These are phyloP conservation scores for Anabacerthia variegaticeps DNA, from an alignment of 2,797 vertebrate species.

Conservation along the genomic window DNA sequence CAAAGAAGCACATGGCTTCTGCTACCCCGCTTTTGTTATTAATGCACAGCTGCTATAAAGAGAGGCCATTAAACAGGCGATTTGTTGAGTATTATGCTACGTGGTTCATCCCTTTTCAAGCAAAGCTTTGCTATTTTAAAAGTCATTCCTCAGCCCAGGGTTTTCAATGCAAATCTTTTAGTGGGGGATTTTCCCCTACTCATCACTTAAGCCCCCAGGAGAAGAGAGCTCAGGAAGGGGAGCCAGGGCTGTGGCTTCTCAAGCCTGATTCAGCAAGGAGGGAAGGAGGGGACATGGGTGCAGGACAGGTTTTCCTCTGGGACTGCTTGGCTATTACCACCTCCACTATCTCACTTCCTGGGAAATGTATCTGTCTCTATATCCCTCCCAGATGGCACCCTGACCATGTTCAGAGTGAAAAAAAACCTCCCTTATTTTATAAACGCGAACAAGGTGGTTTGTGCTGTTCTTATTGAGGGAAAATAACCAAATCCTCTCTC, in stretches of 20 bases:
- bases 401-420: rapidly evolving
- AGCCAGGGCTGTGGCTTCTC: not conserved
- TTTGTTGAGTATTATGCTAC: conserved; percentile 45
- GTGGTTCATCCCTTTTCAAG: conserved; percentile 41
- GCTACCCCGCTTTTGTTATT: conserved; percentile 25
- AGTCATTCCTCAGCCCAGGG: conserved; percentile 11
- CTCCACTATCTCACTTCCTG: not conserved
- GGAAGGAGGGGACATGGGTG: not conserved
- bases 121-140: conserved; percentile 55
- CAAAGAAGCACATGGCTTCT: conserved; percentile 1
- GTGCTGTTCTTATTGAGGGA: not conserved
- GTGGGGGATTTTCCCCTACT: conserved; percentile 41
- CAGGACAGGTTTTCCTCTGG: not conserved
- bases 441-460: not conserved
- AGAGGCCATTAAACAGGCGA: conserved; percentile 43
- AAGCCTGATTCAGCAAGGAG: not conserved
- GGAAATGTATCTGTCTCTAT: not conserved
- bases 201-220: not conserved
- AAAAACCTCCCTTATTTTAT: not conserved
- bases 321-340: not conserved
- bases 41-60: conserved; percentile 42
- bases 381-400: not conserved
- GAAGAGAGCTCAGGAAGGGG: not conserved
- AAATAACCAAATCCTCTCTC: not conserved
- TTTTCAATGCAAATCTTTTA: conserved; percentile 39